Evolutionary conservation across 1,140 invertebrate species (phyloP).

Genomic region (Nephila pilipes): DNA sequence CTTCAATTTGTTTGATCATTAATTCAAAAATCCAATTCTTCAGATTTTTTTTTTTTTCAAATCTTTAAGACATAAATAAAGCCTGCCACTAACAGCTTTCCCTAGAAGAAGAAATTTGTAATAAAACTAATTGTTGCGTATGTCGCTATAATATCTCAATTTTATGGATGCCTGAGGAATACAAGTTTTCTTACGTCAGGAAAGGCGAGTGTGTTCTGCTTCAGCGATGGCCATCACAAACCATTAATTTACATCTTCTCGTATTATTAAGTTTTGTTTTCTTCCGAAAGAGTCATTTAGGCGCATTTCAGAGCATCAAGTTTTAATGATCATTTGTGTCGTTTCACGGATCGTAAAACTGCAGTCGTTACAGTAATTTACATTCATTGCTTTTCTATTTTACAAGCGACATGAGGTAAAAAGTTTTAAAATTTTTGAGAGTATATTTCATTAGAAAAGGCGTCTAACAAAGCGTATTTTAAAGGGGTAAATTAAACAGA

Average conservation of each 20-base stretch:
- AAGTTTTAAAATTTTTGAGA: constrained; percentile 25
- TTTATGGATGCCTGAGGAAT: background rate
- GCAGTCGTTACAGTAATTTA: constrained; percentile 37
- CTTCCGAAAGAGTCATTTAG: constrained; percentile 33
- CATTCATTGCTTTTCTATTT: constrained; percentile 43
- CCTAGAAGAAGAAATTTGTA: background rate
- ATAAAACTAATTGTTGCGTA: constrained; percentile 12
- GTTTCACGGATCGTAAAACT: constrained; percentile 48
- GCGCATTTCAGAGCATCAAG: constrained; percentile 28
- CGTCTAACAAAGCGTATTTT: background rate
- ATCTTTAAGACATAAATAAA: background rate
- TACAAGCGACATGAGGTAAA: constrained; percentile 3
- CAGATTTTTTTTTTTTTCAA: no score
- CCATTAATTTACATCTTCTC: constrained; percentile 53
- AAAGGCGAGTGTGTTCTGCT: background rate
- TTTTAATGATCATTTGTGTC: constrained; percentile 53
- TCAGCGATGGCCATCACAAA: constrained; percentile 1
- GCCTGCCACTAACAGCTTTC: background rate
- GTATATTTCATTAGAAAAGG: background rate
- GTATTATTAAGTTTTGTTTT: constrained; percentile 53
- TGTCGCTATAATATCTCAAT: constrained; percentile 13
- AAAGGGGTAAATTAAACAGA: background rate
- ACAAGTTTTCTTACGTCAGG: background rate
- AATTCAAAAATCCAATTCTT: no score
- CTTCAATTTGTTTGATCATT: no score